These are phyloP conservation scores for Mesembrinibis cayennensis DNA, from an alignment of 2,113 vertebrate genomes.

Conservation along the genomic window DNA sequence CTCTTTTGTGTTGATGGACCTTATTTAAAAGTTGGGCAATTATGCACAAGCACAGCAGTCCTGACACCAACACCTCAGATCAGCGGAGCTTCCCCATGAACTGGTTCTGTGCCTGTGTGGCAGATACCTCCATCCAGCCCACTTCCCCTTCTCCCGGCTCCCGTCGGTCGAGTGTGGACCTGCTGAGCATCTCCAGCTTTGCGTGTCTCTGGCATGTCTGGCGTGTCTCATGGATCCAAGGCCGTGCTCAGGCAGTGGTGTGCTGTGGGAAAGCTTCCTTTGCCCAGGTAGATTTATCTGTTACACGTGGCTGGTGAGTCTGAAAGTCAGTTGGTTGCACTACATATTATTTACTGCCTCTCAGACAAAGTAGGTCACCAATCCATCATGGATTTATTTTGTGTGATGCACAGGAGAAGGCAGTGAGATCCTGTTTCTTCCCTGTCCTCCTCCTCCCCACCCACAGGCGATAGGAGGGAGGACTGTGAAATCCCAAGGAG, in stretches of 20 bases:
- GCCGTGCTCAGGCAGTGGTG: background rate
- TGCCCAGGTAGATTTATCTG: background rate
- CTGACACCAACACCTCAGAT: too few relatives aligned
- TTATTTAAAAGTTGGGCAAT: background rate
- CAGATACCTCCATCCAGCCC: background rate
- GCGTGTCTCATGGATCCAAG: too few relatives aligned
- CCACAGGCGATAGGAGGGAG: background rate
- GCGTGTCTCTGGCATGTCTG: background rate
- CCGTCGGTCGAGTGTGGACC: accelerated
- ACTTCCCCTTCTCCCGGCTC: background rate
- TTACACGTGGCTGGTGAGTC: background rate
- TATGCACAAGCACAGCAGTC: background rate
- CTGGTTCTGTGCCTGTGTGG: background rate
- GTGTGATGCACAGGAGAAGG: background rate
- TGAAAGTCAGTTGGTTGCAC: background rate
- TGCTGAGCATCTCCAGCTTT: background rate
- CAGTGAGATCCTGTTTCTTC: background rate
- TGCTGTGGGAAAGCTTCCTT: background rate
- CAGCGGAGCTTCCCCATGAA: background rate
- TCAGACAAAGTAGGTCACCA: background rate
- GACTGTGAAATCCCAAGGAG: background rate
- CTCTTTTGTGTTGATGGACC: background rate
- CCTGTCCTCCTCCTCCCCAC: background rate
- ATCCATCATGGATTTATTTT: background rate
- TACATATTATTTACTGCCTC: background rate